Base-by-base conservation (phyloP, 2,113 vertebrate species). In the Glaucomys volans region DNA sequence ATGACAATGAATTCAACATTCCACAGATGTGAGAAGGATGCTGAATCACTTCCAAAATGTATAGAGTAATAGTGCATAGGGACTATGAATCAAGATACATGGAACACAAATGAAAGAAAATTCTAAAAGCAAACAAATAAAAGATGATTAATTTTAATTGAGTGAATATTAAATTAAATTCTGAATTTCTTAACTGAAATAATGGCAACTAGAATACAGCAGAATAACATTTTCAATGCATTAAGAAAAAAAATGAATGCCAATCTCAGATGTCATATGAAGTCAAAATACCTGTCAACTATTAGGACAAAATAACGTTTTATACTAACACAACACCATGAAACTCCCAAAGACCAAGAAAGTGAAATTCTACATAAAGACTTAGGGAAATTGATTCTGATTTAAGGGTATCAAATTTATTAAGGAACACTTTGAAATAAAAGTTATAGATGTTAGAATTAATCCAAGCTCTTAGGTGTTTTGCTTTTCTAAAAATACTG, bases 231-330 rank as follows among this genome's bases (percentile, higher is more conserved):
- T 35, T 54, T 93, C 16, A 67, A 5, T 30, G 32, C 12, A 47
- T 8, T 24, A 52, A 80, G 44, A 87, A 91, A 50, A 81, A 81
- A 88, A 91, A 59, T 26, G 28, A 74, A 42, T 50, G 32, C 44
- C 52, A 77, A 54, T 7, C 42, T 59, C 50, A 75, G 18, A 69
- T 57, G 37, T 30, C 40, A 80, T 37, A 52, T 50, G 20, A 83
- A 79, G 26, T 18, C 40, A 88, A 88, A 85, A 84, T 66, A 47
- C 80, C 20, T 89, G 50, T 82, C 52, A 96, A 79, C 75, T 80
- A 24, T 62, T 91, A 67, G 50, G 16, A 52, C 35, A 77, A 81
- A 87, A 87, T 52, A 64, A 81, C 37, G 57, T 59, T 83, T 90
- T 93, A 77, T 77, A 40, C 4, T 59, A 62, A 72, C 3, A 37